Conservation (phyloP, 1,140 invertebrate species). For the Schlechtendalia chinensis region DNA sequence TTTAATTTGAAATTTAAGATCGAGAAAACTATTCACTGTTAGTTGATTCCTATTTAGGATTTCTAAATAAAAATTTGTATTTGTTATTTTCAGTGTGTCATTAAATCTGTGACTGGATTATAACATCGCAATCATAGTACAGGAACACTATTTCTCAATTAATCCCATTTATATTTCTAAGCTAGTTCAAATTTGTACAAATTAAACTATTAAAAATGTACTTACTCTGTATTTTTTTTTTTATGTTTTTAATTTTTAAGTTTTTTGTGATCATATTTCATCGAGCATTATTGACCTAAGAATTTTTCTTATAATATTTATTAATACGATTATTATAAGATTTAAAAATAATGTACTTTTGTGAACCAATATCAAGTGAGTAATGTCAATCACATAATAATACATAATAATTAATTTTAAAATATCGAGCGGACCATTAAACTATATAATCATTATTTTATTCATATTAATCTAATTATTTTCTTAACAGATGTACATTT, state of each 20-base stretch:
- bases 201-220: background rate
- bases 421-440: constrained; percentile 28
- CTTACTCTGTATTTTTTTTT: constrained; percentile 36
- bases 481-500: constrained; percentile 10
- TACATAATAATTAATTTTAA: constrained; percentile 20
- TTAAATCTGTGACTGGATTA: constrained; percentile 42
- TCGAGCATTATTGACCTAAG: constrained; percentile 14
- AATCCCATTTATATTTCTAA: constrained; percentile 15
- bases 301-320: constrained; percentile 17
- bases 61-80: constrained; percentile 20
- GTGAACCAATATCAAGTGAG: constrained; percentile 15
- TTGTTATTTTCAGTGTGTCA: constrained; percentile 44
- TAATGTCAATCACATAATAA: background rate
- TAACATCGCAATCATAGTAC: constrained; percentile 36
- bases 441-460: background rate
- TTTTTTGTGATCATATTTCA: constrained; percentile 33
- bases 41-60: background rate
- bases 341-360: constrained; percentile 3
- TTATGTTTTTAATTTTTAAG: constrained; percentile 28
- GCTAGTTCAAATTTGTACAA: constrained; percentile 19
- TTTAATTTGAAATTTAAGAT: background rate
- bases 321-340: background rate
- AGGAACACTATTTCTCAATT: constrained; percentile 11
- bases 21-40: constrained; percentile 13
- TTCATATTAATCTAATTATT: constrained; percentile 27